Base-by-base conservation (phyloP, 2,797 vertebrate species). In the Molossus molossus region DNA sequence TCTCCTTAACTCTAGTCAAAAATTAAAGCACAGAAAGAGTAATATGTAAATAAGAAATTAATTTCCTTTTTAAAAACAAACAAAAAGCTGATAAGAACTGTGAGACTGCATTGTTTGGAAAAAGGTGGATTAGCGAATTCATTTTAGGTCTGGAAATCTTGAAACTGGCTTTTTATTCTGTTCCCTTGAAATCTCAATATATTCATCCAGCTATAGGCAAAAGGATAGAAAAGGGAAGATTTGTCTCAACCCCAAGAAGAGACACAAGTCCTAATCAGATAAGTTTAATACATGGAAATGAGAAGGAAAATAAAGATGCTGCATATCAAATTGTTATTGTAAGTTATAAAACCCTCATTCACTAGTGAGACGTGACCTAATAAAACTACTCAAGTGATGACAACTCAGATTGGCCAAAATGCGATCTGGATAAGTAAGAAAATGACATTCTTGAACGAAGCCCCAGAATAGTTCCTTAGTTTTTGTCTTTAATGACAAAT, bases 401-500 rank as follows among this genome's bases (percentile, higher is more conserved):
- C 29, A 53, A 83, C 7, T 53, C 9, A 53, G 9, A 70, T 8
- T 25, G 72, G 45, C 11, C 9, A 53, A 57, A 27, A 40, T 83
- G 48, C 50, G 17, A 45, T 50, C 10, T 0, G 40, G 53, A 27
- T 62, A 27, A 50, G 0, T 50, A 64, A 73, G 3, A 18, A 77
- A 45, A 21, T 23, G 3, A 84, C 55, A 20, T 33, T 5, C 15
- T 40, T 5, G 15, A 79, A 70, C 33, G 20, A 58, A 33, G 5
- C 37, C 1, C 14, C 58, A 23, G 62, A 90, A 85, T 15, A 75
- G 1, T 50, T 64, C 25, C 12, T 82, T 83, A 40, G 10, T 27
- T 27, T 67, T n/a, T 69, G 17, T 77, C 17, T 69, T 83, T 69
- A 83, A 83, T 53, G 62, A 33, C 10, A 90, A 55, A 60, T 45